Percentiles rank a stretch among this genome's conserved stretches.
phyloP scores from a whole-genome alignment of 2,797 vertebrate genomes.

The Syncerus caffer region DNA sequence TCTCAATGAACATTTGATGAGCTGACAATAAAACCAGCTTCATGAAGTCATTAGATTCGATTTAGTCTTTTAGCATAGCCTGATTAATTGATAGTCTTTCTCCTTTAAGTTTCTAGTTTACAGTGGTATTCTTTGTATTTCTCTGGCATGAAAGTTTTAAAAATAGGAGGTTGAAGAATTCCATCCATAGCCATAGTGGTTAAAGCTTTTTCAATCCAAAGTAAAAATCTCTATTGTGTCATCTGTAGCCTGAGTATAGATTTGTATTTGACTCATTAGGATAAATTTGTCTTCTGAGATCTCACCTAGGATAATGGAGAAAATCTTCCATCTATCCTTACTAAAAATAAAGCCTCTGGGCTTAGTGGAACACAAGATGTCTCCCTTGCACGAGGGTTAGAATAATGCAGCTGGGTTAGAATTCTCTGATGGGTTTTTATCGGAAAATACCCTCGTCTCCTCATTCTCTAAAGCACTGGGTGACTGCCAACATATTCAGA shows the following conservation, averaged over 20 bases:
- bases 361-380: slow-evolving; percentile 49
- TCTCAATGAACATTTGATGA: neutral
- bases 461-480: slow-evolving; percentile 6
- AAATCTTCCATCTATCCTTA: neutral
- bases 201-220: neutral
- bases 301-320: neutral
- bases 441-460: neutral
- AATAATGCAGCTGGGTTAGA: neutral
- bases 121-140: neutral
- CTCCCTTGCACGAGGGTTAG: slow-evolving; percentile 14
- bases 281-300: neutral
- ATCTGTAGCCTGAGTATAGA: neutral
- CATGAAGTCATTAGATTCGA: neutral
- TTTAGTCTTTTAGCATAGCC: neutral
- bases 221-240: neutral
- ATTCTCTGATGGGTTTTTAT: slow-evolving; percentile 2
- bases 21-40: neutral
- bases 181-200: neutral
- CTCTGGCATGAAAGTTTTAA: neutral
- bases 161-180: neutral
- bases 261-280: neutral
- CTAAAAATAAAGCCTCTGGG: slow-evolving; percentile 26
- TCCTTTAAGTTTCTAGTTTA: slow-evolving; percentile 28
- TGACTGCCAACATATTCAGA: slow-evolving; percentile 19
- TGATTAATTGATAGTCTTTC: neutral